Conservation (phyloP, 37 sponge, comb jelly and placozoan species). For the Beroe ovata region DNA sequence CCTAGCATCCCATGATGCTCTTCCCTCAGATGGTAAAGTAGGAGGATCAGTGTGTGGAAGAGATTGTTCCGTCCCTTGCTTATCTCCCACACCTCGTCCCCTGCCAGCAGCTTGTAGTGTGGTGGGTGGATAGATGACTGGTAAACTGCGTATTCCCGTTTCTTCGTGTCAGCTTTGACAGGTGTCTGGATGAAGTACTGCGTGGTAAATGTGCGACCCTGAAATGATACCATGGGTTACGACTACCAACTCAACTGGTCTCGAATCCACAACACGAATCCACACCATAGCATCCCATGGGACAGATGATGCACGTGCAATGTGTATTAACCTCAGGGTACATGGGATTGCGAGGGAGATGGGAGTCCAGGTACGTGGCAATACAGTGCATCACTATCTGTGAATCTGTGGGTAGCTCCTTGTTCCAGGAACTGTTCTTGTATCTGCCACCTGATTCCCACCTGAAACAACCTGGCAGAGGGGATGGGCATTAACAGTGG, state of each 20-base stretch:
- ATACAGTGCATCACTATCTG: slow-evolving; percentile 84
- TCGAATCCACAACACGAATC: too few relatives aligned
- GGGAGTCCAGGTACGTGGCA: slow-evolving; percentile 82
- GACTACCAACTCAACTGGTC: too few relatives aligned
- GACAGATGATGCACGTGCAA: too few relatives aligned
- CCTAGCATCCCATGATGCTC: slow-evolving; percentile 82
- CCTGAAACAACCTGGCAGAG: slow-evolving; percentile 70
- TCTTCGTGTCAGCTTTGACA: slow-evolving; percentile 76
- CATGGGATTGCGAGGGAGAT: slow-evolving; percentile 78
- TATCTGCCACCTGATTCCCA: slow-evolving; percentile 85
- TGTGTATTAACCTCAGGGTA: slow-evolving; percentile 69
- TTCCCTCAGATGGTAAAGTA: slow-evolving; percentile 76
- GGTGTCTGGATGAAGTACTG: slow-evolving; percentile 79
- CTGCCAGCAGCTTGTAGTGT: slow-evolving; percentile 76
- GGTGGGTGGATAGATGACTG: slow-evolving; percentile 79
- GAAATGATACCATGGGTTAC: too few relatives aligned
- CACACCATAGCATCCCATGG: too few relatives aligned
- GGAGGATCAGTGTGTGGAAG: slow-evolving; percentile 78
- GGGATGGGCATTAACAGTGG: too few relatives aligned
- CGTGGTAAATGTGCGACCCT: slow-evolving; percentile 78
- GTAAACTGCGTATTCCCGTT: slow-evolving; percentile 72
- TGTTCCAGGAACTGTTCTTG: slow-evolving; percentile 78
- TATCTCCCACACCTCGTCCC: slow-evolving; percentile 70
- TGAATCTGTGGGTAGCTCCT: slow-evolving; percentile 84
- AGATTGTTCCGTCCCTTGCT: slow-evolving; percentile 84